These are phyloP conservation scores for Cactoblastis cactorum DNA, from an alignment of 2,888 invertebrate species.

Conservation along the genomic window DNA sequence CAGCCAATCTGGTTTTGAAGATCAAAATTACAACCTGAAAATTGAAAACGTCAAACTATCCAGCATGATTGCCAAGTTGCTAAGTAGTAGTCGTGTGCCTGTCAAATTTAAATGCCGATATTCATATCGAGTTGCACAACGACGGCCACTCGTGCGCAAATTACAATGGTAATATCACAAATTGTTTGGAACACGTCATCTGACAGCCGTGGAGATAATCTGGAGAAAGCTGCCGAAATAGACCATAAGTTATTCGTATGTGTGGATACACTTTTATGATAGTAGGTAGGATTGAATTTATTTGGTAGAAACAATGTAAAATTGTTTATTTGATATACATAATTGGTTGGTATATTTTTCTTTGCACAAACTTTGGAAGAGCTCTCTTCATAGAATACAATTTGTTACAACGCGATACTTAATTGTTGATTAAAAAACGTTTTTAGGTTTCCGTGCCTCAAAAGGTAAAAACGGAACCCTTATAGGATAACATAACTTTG, in stretches of 20 bases:
- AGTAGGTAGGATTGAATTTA: too few relatives aligned
- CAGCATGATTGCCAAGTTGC: not conserved
- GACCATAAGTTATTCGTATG: slow-evolving; percentile 4
- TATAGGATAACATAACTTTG: too few relatives aligned
- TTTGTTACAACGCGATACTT: too few relatives aligned
- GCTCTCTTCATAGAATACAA: too few relatives aligned
- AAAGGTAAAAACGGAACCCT: too few relatives aligned
- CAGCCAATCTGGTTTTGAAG: not conserved
- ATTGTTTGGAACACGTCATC: slow-evolving; percentile 18
- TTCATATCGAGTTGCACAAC: slow-evolving; percentile 21
- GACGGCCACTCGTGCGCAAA: slow-evolving; percentile 16
- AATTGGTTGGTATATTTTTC: too few relatives aligned
- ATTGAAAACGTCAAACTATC: not conserved
- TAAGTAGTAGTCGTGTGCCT: slow-evolving; percentile 2
- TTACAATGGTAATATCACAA: slow-evolving; percentile 16
- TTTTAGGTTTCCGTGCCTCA: too few relatives aligned
- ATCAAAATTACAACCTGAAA: not conserved
- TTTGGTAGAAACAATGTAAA: too few relatives aligned
- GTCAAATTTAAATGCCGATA: not conserved
- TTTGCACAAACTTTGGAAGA: too few relatives aligned
- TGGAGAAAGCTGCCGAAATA: slow-evolving; percentile 13
- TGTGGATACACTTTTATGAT: too few relatives aligned
- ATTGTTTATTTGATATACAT: too few relatives aligned
- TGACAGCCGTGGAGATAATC: slow-evolving; percentile 9
- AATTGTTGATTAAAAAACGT: too few relatives aligned